Conservation (phyloP, 2,113 vertebrate genomes). For the Callipepla californica region DNA sequence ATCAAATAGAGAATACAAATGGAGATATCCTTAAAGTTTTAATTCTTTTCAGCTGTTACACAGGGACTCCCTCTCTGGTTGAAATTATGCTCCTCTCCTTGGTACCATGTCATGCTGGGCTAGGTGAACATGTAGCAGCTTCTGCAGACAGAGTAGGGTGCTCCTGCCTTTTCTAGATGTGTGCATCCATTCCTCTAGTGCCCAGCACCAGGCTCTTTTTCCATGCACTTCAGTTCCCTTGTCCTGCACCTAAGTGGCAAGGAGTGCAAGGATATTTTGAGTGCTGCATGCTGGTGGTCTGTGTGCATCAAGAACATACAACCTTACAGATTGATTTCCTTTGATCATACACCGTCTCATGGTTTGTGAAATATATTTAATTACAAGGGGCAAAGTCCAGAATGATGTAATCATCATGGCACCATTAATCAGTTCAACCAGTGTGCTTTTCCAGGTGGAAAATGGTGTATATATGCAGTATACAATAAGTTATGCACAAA, state of each 20-base stretch:
- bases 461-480: slow-evolving; percentile 36
- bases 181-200: neutral
- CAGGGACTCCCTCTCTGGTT: neutral
- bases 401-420: slow-evolving; percentile 47
- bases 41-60: neutral
- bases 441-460: slow-evolving; percentile 58
- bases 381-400: neutral
- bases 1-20: neutral
- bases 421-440: slow-evolving; percentile 32
- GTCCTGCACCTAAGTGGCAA: neutral
- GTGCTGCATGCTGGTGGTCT: neutral
- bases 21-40: neutral
- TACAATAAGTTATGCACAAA: slow-evolving; percentile 19
- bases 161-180: neutral
- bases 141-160: neutral
- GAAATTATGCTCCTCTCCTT: neutral
- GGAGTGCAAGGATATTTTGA: neutral
- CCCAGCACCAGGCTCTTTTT: neutral
- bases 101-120: neutral
- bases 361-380: slow-evolving; percentile 25
- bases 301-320: neutral
- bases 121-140: neutral
- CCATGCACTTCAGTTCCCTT: neutral
- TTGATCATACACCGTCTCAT: slow-evolving; percentile 6
- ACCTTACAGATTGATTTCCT: neutral